Evolutionary conservation across 2,888 invertebrate genomes (phyloP).

Genomic region (Scaptomyza tumidula): DNA sequence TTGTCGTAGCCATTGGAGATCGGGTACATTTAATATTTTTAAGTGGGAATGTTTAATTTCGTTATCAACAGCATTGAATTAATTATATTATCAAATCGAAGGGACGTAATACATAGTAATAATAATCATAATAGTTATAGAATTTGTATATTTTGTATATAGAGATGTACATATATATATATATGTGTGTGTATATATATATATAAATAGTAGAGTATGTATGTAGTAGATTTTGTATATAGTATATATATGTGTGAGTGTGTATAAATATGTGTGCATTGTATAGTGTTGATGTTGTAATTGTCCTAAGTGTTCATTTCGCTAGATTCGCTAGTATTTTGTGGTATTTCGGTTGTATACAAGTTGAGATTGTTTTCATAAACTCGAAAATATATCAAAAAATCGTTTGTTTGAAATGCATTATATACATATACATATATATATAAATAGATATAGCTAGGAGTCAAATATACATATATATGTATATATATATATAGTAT

Average conservation of each 20-base stretch:
- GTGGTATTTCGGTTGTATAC: conserved; percentile 62
- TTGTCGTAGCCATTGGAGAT: conserved; percentile 52
- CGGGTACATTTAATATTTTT: conserved; percentile 50
- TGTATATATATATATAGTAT: conserved; percentile 31
- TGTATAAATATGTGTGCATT: conserved; percentile 53
- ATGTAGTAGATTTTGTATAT: conserved; percentile 34
- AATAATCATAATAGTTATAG: conserved; percentile 50
- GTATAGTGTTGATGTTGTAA: conserved; percentile 59
- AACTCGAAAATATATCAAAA: conserved; percentile 78
- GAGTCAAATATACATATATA: conserved; percentile 51
- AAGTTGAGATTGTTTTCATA: conserved; percentile 63
- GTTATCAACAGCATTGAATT: conserved; percentile 68
- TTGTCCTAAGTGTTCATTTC: conserved; percentile 72
- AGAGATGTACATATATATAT: conserved; percentile 42
- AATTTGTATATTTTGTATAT: conserved; percentile 52
- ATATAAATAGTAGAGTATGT: conserved; percentile 49
- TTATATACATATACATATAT: conserved; percentile 22
- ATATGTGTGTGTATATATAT: conserved; percentile 28
- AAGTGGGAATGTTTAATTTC: conserved; percentile 61
- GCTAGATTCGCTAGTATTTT: conserved; percentile 69
- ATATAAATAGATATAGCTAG: conserved; percentile 56
- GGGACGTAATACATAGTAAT: conserved; percentile 67
- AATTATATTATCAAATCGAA: conserved; percentile 64
- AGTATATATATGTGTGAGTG: conserved; percentile 28
- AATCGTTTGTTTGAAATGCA: conserved; percentile 65